Conservation (phyloP, 2,113 vertebrate genomes). For the Coracopsis vasa region DNA sequence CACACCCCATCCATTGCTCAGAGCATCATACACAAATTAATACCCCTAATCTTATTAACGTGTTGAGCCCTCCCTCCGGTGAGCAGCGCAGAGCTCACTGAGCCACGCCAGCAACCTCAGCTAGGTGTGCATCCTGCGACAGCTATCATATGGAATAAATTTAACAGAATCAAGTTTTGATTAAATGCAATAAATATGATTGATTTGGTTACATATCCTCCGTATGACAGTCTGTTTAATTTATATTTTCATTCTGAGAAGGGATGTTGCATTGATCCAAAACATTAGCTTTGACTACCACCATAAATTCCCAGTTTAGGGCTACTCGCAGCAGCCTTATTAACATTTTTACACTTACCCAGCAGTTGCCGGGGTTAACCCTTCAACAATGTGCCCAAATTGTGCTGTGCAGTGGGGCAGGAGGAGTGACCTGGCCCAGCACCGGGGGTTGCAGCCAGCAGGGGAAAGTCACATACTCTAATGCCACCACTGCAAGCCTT, state of each 20-base stretch:
- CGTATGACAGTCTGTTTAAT: neutral
- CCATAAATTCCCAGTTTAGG: constrained; percentile 62
- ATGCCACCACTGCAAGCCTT: neutral
- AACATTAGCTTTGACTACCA: constrained; percentile 54
- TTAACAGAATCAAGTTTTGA: constrained; percentile 63
- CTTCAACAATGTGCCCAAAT: neutral
- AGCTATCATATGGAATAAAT: constrained; percentile 64
- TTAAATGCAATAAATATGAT: constrained; percentile 70
- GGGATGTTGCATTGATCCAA: constrained; percentile 58
- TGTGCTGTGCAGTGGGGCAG: neutral
- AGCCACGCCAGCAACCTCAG: neutral
- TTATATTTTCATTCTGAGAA: constrained; percentile 52
- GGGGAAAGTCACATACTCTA: neutral
- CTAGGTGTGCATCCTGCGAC: neutral
- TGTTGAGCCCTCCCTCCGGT: neutral
- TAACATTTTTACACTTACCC: constrained; percentile 57
- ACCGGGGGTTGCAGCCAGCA: accelerated
- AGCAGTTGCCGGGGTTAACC: constrained; percentile 2
- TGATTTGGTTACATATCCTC: constrained; percentile 56
- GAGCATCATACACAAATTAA: neutral
- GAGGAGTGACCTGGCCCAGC: neutral
- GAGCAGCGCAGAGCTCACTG: neutral
- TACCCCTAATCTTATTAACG: neutral
- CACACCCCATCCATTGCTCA: accelerated
- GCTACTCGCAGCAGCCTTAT: neutral